These are phyloP conservation scores for Boloria selene DNA, from an alignment of 2,888 invertebrate species.

Conservation along the genomic window DNA sequence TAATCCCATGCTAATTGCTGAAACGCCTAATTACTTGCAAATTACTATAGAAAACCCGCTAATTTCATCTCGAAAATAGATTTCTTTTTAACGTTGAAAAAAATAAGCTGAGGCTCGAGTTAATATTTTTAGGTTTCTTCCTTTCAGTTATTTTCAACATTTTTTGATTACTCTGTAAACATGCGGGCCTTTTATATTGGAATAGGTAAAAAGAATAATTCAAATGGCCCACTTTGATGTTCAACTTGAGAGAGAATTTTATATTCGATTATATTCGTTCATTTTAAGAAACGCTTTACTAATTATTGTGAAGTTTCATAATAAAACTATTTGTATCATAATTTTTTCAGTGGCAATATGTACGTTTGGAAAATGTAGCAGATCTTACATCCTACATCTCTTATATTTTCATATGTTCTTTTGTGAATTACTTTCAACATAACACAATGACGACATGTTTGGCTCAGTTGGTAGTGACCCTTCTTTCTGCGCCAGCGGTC, in stretches of 20 bases:
- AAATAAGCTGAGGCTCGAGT: constrained; percentile 10
- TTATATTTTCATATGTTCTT: no score
- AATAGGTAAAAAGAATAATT: constrained; percentile 10
- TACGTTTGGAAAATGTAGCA: no score
- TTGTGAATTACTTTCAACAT: no score
- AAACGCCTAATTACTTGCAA: constrained; percentile 20
- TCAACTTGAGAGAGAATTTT: constrained; percentile 3
- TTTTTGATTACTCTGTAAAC: constrained; percentile 11
- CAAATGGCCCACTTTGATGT: constrained; percentile 1
- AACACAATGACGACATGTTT: no score
- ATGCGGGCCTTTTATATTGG: constrained; percentile 15
- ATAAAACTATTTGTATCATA: no score
- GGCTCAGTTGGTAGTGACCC: no score
- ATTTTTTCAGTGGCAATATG: no score
- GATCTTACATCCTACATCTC: no score
- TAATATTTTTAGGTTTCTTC: background rate
- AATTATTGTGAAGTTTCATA: background rate
- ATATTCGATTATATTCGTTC: constrained; percentile 16
- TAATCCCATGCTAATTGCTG: constrained; percentile 15
- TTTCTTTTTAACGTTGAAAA: background rate
- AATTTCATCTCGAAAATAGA: constrained; percentile 1
- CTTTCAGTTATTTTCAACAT: background rate
- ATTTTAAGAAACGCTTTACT: constrained; percentile 6
- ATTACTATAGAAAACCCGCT: constrained; percentile 15
- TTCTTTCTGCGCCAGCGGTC: no score